Evolutionary conservation across 1,140 invertebrate genomes (phyloP).

Genomic region (Cheumatopsyche charites): DNA sequence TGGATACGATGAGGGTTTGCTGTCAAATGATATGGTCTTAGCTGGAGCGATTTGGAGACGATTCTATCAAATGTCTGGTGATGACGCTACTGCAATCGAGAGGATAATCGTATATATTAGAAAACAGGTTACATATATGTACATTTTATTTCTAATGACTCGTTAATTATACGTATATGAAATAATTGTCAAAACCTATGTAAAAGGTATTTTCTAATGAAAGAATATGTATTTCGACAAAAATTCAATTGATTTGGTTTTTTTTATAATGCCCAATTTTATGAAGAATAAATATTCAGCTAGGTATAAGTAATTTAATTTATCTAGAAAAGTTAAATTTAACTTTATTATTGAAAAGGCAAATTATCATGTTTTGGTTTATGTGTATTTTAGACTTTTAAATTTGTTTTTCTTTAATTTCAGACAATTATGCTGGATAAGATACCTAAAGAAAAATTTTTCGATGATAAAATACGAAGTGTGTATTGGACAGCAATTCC

Average conservation of each 20-base stretch:
- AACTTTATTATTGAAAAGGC: too few species aligned
- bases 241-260: too few species aligned
- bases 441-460: conserved; percentile 54
- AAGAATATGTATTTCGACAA: too few species aligned
- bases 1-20: conserved; percentile 84
- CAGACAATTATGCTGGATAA: conserved; percentile 56
- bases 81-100: conserved; percentile 69
- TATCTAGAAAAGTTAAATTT: too few species aligned
- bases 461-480: conserved; percentile 50
- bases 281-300: too few species aligned
- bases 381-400: too few species aligned
- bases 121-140: conserved; percentile 65
- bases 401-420: too few species aligned
- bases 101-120: conserved; percentile 73
- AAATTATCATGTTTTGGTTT: too few species aligned
- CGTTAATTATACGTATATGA: not conserved
- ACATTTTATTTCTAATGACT: conserved; percentile 5
- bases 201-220: too few species aligned
- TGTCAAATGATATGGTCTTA: conserved; percentile 66
- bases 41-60: conserved; percentile 85
- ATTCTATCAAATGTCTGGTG: conserved; percentile 69
- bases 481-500: conserved; percentile 53
- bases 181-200: not conserved
- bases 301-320: too few species aligned
- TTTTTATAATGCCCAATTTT: too few species aligned